Evolutionary conservation across 2,113 vertebrate species (phyloP).

Genomic region (Pithys albifrons): DNA sequence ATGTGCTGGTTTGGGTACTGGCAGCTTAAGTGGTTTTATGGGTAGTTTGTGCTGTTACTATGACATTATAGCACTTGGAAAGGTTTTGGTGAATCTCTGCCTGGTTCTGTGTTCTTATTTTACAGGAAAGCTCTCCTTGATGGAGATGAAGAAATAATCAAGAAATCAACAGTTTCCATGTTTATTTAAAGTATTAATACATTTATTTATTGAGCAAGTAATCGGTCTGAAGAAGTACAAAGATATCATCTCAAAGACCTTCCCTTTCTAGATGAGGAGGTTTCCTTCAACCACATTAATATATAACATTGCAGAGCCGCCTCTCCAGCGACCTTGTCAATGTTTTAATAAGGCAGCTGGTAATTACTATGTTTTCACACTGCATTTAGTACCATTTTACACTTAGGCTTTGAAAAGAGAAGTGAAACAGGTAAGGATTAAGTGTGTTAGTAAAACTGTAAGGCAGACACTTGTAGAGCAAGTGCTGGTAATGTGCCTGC

Average conservation of each 20-base stretch:
- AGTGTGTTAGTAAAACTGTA: background rate
- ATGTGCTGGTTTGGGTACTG: background rate
- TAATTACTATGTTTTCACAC: background rate
- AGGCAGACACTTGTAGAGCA: background rate
- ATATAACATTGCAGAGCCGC: background rate
- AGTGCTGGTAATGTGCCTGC: background rate
- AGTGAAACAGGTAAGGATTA: background rate
- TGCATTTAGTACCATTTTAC: background rate
- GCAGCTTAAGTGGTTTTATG: slow-evolving; percentile 12
- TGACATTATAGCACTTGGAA: background rate
- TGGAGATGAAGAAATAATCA: background rate
- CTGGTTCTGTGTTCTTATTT: background rate
- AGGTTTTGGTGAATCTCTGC: background rate
- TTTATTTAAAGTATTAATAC: background rate
- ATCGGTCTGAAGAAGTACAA: background rate
- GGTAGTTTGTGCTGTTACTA: background rate
- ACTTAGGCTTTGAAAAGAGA: background rate
- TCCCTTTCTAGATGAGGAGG: background rate
- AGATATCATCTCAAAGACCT: background rate
- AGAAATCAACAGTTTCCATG: background rate
- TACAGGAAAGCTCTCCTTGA: background rate
- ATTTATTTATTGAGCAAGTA: background rate
- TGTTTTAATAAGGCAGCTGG: background rate
- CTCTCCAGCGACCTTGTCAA: background rate
- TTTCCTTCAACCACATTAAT: background rate